Conservation (phyloP, 2,113 vertebrate species). For the Notothenia coriiceps region DNA sequence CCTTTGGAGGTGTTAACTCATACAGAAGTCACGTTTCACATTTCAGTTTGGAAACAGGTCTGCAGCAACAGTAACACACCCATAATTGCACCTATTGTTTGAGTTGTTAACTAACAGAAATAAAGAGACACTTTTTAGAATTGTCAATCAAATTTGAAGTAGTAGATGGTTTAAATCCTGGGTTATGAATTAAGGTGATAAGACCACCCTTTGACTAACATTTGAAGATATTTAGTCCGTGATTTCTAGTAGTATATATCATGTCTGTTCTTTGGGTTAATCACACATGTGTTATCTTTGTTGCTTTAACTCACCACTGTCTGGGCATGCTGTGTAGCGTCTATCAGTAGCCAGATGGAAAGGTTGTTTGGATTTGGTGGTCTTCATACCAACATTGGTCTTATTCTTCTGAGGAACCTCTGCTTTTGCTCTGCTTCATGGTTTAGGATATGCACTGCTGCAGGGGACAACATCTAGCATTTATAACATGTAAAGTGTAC, state of each 20-base stretch:
- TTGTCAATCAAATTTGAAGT: neutral
- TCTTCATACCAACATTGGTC: conserved; percentile 34
- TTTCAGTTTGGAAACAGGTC: neutral
- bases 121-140: neutral
- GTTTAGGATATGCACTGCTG: conserved; percentile 6
- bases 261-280: neutral
- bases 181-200: neutral
- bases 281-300: neutral
- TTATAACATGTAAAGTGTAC: neutral
- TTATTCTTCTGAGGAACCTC: conserved; percentile 16
- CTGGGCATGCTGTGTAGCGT: conserved; percentile 2
- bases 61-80: neutral
- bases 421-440: conserved; percentile 15
- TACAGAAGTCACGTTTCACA: neutral
- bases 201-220: neutral
- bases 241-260: neutral
- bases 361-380: conserved; percentile 1
- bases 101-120: too few species aligned
- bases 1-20: conserved; percentile 12
- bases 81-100: neutral
- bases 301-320: conserved; percentile 39
- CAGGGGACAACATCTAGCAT: neutral
- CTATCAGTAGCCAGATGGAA: neutral
- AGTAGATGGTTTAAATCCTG: neutral
- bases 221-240: neutral